Conservation (phyloP, 1,140 invertebrate species). For the Asobara japonica region DNA sequence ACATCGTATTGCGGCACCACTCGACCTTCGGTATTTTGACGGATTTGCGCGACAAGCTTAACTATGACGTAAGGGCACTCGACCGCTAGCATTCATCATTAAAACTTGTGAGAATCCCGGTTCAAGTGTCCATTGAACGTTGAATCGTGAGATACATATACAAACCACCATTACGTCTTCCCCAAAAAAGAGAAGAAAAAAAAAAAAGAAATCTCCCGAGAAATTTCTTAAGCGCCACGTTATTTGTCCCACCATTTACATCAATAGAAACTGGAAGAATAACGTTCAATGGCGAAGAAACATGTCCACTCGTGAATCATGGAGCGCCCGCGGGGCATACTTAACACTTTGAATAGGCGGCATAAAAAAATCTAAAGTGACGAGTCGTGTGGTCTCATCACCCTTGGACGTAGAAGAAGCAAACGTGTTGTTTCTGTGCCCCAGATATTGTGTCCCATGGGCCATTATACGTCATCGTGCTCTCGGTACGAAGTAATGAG, state of each 20-base stretch:
- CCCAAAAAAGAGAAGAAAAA: background rate
- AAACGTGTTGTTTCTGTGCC: background rate
- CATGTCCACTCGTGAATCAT: slow-evolving; percentile 17
- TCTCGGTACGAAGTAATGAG: slow-evolving; percentile 8
- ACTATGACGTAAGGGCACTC: background rate
- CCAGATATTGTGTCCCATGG: slow-evolving; percentile 15
- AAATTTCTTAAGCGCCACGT: background rate
- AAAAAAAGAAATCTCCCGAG: background rate
- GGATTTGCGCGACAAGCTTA: background rate
- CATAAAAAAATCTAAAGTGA: slow-evolving; percentile 16
- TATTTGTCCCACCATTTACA: slow-evolving; percentile 3
- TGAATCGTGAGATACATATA: background rate
- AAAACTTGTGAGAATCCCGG: background rate
- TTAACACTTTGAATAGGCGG: slow-evolving; percentile 18
- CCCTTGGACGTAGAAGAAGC: slow-evolving; percentile 8
- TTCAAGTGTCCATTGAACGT: slow-evolving; percentile 6
- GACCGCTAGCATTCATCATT: background rate
- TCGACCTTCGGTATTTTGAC: background rate
- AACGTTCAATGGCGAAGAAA: slow-evolving; percentile 9
- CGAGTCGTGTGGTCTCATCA: slow-evolving; percentile 18
- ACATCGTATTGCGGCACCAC: no score
- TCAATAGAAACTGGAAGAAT: slow-evolving; percentile 1
- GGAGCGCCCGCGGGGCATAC: background rate
- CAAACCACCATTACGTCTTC: background rate
- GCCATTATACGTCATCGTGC: slow-evolving; percentile 4